A percentile compares a stretch with the other conserved stretches of the same genome.
Evolutionary conservation across 2,797 vertebrate genomes (phyloP).

Genomic region (Botia kubotai): DNA sequence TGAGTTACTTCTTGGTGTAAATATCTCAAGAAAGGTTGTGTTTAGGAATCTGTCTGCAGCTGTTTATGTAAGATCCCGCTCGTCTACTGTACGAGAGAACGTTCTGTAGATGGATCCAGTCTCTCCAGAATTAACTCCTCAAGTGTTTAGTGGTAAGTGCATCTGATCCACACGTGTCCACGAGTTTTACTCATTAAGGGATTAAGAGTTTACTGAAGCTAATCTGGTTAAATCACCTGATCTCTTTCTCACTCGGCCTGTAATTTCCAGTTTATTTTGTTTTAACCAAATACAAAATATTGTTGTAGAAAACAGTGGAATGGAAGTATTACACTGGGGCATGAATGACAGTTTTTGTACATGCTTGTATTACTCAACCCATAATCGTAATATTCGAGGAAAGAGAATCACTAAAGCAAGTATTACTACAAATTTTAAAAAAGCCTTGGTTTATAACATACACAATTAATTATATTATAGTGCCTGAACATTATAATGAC

Average conservation of each 20-base stretch:
- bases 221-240: conserved; percentile 64
- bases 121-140: neutral
- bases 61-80: neutral
- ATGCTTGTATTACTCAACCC: no score
- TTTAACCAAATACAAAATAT: no score
- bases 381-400: no score
- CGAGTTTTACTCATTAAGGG: conserved; percentile 57
- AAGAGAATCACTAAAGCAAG: no score
- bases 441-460: no score
- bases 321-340: no score
- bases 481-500: no score
- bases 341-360: no score
- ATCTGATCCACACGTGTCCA: conserved; percentile 55
- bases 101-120: neutral
- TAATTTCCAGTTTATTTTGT: conserved; percentile 59
- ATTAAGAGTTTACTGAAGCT: conserved; percentile 69
- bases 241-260: conserved; percentile 38
- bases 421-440: no score
- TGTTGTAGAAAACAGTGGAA: no score
- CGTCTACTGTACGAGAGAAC: neutral
- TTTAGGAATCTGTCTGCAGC: neutral
- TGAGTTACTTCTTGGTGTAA: neutral
- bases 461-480: no score
- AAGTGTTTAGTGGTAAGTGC: neutral
- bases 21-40: neutral